Evolutionary conservation across 2,797 vertebrate genomes (phyloP).

Genomic region (Australoheros facetus): DNA sequence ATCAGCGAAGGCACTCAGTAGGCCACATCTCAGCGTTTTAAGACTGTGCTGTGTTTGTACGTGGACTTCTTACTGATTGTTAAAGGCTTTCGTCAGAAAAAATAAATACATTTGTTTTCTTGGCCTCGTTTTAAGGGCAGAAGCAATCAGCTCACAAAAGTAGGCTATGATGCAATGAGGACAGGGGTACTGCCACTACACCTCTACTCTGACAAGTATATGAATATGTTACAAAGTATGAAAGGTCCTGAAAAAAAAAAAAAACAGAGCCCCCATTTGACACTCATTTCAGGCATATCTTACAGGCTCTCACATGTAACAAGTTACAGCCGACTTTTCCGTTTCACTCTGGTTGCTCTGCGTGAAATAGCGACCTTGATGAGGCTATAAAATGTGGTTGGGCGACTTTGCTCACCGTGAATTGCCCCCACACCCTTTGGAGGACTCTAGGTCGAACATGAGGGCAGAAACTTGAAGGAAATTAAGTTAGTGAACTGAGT

Average conservation of each 20-base stretch:
- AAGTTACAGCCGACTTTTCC: conserved; percentile 26
- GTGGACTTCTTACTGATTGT: not conserved
- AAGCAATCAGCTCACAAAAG: not conserved
- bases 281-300: not conserved
- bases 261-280: not conserved
- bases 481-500: conserved; percentile 84
- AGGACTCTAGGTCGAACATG: conserved; percentile 60
- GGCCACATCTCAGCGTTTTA: not conserved
- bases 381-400: conserved; percentile 74
- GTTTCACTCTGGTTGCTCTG: conserved; percentile 52
- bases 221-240: not conserved
- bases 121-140: not conserved
- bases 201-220: not conserved
- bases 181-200: not conserved
- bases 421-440: conserved; percentile 76
- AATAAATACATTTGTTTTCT: not conserved
- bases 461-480: conserved; percentile 76
- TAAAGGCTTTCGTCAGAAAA: not conserved
- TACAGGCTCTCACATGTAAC: not conserved
- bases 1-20: not conserved
- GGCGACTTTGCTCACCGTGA: conserved; percentile 67
- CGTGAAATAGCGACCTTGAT: conserved; percentile 68
- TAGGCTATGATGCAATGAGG: not conserved
- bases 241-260: not conserved
- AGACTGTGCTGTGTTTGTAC: not conserved